Conservation (phyloP, 2,888 invertebrate species). For the Drosophila anomalata region DNA sequence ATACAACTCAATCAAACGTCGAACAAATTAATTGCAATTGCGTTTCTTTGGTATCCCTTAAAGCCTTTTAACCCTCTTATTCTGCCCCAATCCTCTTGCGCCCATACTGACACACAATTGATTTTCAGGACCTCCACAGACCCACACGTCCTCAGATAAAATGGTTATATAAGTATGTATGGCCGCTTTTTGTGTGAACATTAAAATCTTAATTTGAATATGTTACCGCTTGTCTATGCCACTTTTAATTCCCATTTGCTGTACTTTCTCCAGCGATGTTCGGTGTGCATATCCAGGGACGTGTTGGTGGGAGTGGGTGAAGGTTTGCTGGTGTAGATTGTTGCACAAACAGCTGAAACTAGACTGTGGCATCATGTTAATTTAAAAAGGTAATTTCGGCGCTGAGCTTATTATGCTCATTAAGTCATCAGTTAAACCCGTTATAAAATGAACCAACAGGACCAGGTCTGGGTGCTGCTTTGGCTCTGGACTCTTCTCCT, state of each 20-base stretch:
- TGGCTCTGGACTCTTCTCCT: constrained; percentile 11
- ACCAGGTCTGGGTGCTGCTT: constrained; percentile 27
- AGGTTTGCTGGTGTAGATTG: constrained; percentile 26
- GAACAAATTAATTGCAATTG: constrained; percentile 65
- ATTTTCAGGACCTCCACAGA: not conserved
- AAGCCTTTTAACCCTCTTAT: not conserved
- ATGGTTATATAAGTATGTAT: constrained; percentile 25
- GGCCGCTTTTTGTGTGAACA: constrained; percentile 49
- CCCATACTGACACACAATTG: not conserved
- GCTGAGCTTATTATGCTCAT: constrained; percentile 77
- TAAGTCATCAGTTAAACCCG: constrained; percentile 68
- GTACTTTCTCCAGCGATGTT: constrained; percentile 22
- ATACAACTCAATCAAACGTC: constrained; percentile 43
- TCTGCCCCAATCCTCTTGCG: not conserved
- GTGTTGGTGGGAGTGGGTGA: constrained; percentile 27
- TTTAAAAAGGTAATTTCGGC: constrained; percentile 79
- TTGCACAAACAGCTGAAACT: constrained; percentile 29
- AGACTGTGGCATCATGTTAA: constrained; percentile 67
- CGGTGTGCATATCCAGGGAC: constrained; percentile 15
- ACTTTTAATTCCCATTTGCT: constrained; percentile 64
- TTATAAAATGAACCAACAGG: constrained; percentile 42
- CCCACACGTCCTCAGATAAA: constrained; percentile 11
- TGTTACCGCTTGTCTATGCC: constrained; percentile 73
- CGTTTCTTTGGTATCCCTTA: constrained; percentile 41
- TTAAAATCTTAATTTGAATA: constrained; percentile 78